Evolutionary conservation across 2,113 vertebrate genomes (phyloP), one percentile per base, ranked within the genome.

Genomic region (Edolisoma coerulescens): DNA sequence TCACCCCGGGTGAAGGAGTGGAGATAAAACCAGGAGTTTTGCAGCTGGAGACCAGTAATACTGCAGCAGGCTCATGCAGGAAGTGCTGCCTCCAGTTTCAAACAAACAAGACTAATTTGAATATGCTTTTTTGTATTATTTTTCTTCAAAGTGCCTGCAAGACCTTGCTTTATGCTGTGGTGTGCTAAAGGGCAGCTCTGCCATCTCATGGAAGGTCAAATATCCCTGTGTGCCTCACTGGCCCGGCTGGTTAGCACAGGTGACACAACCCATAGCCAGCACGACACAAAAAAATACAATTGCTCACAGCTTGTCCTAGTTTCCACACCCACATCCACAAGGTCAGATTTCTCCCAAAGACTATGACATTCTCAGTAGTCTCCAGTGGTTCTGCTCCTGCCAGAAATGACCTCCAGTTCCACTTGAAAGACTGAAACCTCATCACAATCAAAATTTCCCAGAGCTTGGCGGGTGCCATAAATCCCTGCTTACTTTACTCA

Each of bases 271-370:
- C 7, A 30, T 5, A 86, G 56, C 22, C 53, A 64, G 23, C 28
- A 45, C 0, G 0, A 39, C 59, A 42, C 44, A 24, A 76, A 59
- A 47, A 75, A 75, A 56, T 47, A 30, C 4, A 54, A 20, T 11
- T 16, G 4, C 30, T 80, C 11, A 5, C 39, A 60, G 33, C 5
- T 33, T 76, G 44, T 17, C 49, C 37, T 47, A 47, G 6, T 18
- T 64, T 73, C 35, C 33, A 47, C 8, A 39, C 0, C 0, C 26
- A 39, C 9, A 35, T 2, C 1, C n/a, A 39, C 3, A 30, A 39
- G n/a, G 10, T 16, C 63, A 75, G 6, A 9, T 33, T 64, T 67
- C 52, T 75, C 9, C 54, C 60, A 56, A 59, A 39, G 26, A 7
- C 22, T 65, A 5, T 22, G 50, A 11, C 10, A 7, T 16, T 32